Percentiles rank a stretch among this genome's conserved stretches.
These are phyloP conservation scores for Cremastobaeus sp. DNA, from an alignment of 2,888 invertebrate genomes.

Conservation along the genomic window DNA sequence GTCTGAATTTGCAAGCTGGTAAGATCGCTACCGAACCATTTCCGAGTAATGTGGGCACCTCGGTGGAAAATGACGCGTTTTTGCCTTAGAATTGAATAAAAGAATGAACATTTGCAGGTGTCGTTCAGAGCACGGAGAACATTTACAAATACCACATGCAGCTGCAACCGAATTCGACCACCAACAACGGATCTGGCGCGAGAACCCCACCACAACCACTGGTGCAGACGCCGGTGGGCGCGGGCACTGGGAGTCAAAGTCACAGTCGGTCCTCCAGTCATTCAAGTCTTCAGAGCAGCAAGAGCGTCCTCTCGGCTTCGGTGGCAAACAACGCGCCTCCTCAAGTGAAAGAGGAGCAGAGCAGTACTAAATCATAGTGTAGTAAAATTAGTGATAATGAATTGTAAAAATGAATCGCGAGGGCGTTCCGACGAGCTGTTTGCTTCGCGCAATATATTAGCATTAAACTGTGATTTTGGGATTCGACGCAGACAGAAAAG, in stretches of 20 bases:
- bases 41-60: too few species aligned
- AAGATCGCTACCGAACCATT: constrained; percentile 19
- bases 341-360: constrained; percentile 70
- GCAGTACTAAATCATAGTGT: constrained; percentile 68
- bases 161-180: constrained; percentile 81
- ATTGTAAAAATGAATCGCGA: constrained; percentile 19
- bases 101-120: constrained; percentile 81
- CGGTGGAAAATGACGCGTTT: neutral
- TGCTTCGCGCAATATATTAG: constrained; percentile 20
- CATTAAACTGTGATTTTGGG: constrained; percentile 49
- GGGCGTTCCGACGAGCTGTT: constrained; percentile 21
- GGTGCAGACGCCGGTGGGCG: constrained; percentile 84
- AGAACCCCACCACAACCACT: constrained; percentile 84
- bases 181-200: constrained; percentile 80
- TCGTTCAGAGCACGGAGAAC: constrained; percentile 89
- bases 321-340: constrained; percentile 64
- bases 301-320: constrained; percentile 67
- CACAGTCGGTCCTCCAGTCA: constrained; percentile 85
- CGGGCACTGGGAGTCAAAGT: constrained; percentile 75
- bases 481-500: neutral
- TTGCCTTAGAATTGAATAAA: neutral
- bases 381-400: constrained; percentile 23
- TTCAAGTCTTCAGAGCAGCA: constrained; percentile 76
- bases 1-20: constrained; percentile 85
- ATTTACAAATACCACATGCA: constrained; percentile 92